phyloP scores from a whole-genome alignment of 2,113 vertebrate genomes.

The Bufo bufo region DNA sequence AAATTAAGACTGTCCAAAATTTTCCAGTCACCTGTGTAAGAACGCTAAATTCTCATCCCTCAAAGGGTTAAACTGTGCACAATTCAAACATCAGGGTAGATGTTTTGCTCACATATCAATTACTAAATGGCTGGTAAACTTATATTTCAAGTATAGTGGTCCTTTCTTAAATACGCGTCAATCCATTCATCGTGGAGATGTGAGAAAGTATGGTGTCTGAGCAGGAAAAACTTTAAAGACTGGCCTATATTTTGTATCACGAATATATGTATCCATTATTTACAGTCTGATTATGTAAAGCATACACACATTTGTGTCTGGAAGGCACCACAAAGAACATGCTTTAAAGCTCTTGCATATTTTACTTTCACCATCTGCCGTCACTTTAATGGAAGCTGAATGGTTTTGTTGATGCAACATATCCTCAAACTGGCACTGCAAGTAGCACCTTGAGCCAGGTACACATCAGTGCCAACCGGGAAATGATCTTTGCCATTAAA shows the following conservation, averaged over 20 bases:
- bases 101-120: not conserved
- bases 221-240: not conserved
- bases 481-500: slow-evolving; percentile 42
- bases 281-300: slow-evolving; percentile 23
- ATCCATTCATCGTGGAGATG: not conserved
- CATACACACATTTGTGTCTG: slow-evolving; percentile 21
- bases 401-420: slow-evolving; percentile 51
- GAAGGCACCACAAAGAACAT: slow-evolving; percentile 45
- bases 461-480: slow-evolving; percentile 45
- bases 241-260: not conserved
- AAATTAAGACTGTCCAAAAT: not conserved
- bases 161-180: not conserved
- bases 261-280: slow-evolving; percentile 17
- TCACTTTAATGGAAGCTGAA: slow-evolving; percentile 53
- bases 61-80: not conserved
- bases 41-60: not conserved
- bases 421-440: slow-evolving; percentile 42
- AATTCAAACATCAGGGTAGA: not conserved
- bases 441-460: slow-evolving; percentile 43
- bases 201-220: slow-evolving; percentile 3
- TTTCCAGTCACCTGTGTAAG: not conserved
- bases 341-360: slow-evolving; percentile 42
- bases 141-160: not conserved
- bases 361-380: slow-evolving; percentile 50
- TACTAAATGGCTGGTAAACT: not conserved